A percentile compares a stretch with the other conserved stretches of the same genome.
phyloP scores from a whole-genome alignment of 2,113 vertebrate genomes.

The Poicephalus meyeri region DNA sequence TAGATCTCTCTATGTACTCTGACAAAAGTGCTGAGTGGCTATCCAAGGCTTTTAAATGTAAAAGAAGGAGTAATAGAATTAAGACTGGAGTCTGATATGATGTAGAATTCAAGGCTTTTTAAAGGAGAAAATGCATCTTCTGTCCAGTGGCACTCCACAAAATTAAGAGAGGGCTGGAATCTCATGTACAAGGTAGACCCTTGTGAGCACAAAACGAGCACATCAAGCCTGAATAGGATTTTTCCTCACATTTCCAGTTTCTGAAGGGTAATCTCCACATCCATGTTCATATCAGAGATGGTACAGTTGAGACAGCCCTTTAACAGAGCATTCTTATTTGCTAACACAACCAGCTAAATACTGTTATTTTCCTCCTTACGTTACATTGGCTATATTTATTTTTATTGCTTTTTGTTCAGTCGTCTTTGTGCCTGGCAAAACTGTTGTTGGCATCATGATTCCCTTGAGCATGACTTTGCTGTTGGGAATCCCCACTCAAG shows the following conservation, averaged over 20 bases:
- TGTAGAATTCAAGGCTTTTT: background rate
- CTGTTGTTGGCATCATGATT: fast-evolving
- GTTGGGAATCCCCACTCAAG: too few relatives aligned
- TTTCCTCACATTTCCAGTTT: background rate
- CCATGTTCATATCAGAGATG: background rate
- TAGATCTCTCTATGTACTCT: background rate
- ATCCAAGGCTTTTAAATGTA: background rate
- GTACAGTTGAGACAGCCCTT: background rate
- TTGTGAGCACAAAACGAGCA: background rate
- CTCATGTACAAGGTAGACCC: background rate
- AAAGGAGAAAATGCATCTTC: background rate
- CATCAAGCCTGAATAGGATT: background rate
- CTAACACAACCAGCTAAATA: background rate
- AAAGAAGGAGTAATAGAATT: background rate
- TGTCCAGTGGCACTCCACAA: background rate
- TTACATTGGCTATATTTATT: background rate
- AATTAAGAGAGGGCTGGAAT: background rate
- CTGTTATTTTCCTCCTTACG: background rate
- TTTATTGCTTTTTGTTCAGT: background rate
- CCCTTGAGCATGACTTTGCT: background rate
- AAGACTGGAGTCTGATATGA: background rate
- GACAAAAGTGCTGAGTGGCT: background rate
- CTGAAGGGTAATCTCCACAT: background rate
- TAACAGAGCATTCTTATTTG: background rate
- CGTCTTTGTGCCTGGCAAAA: background rate